Evolutionary conservation across 1,140 invertebrate genomes (phyloP).

Genomic region (Pygmarrhopalites habei): DNA sequence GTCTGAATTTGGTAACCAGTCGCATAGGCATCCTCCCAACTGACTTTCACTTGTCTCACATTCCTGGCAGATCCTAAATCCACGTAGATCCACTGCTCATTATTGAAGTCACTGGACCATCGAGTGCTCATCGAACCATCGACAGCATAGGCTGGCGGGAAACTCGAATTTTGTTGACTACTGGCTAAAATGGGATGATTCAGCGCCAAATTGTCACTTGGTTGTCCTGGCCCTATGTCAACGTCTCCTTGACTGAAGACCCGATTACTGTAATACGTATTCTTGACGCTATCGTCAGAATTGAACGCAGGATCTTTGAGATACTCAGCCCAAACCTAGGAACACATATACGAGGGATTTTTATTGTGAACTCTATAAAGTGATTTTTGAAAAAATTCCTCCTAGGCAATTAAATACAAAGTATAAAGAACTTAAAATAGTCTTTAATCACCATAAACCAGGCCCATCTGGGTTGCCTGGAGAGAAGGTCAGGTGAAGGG

Average conservation of each 20-base stretch:
- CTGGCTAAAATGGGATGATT: conserved; percentile 8
- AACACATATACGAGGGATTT: too few species aligned
- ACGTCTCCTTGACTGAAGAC: conserved; percentile 15
- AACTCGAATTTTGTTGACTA: neutral
- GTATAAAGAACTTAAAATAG: too few species aligned
- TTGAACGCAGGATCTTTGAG: conserved; percentile 20
- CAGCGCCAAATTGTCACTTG: conserved; percentile 6
- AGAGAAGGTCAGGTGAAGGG: conserved; percentile 9
- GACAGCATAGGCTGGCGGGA: neutral
- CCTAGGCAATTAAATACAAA: too few species aligned
- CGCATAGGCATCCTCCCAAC: conserved; percentile 23
- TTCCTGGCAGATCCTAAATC: neutral
- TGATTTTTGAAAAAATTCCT: too few species aligned
- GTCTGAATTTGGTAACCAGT: conserved; percentile 21
- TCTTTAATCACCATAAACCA: conserved; percentile 33
- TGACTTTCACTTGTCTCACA: conserved; percentile 2
- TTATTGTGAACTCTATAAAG: too few species aligned
- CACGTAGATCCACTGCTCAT: conserved; percentile 26
- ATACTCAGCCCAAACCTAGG: conserved; percentile 32
- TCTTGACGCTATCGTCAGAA: conserved; percentile 8
- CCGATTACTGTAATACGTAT: conserved; percentile 13
- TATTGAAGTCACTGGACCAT: neutral
- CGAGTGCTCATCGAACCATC: conserved; percentile 11
- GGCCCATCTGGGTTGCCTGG: conserved; percentile 13
- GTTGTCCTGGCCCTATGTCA: neutral